These are phyloP conservation scores for Amphilophus citrinellus DNA, from an alignment of 2,113 vertebrate species.

Conservation along the genomic window DNA sequence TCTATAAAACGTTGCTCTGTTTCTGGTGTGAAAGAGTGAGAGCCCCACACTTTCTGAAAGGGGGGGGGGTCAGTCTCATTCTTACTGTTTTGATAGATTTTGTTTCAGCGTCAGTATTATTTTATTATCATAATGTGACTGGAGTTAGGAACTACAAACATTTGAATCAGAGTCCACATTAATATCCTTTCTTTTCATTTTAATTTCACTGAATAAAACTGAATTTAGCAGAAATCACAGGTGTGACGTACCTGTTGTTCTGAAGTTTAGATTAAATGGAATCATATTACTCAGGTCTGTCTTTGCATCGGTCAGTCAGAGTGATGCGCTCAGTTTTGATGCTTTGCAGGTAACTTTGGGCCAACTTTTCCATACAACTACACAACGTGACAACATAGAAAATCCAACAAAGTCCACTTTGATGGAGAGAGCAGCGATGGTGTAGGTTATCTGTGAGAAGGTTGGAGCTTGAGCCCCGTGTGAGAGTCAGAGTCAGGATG, in stretches of 20 bases:
- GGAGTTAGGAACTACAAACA: not conserved
- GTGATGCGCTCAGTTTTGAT: not conserved
- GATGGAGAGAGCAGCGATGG: not conserved
- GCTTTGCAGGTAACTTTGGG: not conserved
- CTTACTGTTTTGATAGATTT: no score
- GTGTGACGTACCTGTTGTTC: rapidly evolving
- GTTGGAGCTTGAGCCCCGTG: not conserved
- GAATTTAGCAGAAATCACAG: not conserved
- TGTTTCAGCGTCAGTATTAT: no score
- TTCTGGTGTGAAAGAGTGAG: no score
- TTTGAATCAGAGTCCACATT: not conserved
- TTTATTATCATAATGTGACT: not conserved
- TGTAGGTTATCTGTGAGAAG: not conserved
- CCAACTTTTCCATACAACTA: not conserved
- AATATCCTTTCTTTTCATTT: rapidly evolving
- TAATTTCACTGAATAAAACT: not conserved
- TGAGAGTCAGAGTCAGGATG: not conserved
- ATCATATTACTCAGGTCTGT: not conserved
- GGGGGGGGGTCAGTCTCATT: no score
- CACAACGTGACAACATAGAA: rapidly evolving
- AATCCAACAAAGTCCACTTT: no score
- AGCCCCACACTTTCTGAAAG: no score
- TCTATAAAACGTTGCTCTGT: no score
- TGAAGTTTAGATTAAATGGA: not conserved
- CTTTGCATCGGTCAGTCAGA: not conserved